A percentile compares a stretch with the other conserved stretches of the same genome.
Conservation (phyloP, 2,888 invertebrate species). For the Synergus umbraculus region DNA sequence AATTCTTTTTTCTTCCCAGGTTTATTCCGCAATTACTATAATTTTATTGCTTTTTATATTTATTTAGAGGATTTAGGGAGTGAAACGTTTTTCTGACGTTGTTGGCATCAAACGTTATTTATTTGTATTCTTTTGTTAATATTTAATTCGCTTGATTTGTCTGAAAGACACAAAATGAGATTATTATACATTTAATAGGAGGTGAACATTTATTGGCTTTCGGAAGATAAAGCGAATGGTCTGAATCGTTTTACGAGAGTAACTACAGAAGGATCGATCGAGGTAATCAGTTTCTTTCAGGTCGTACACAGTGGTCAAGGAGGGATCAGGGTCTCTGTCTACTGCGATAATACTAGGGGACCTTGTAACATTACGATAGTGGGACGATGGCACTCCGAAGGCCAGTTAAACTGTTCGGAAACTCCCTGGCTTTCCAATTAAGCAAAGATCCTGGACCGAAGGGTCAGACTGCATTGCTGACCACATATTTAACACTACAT, state of each 20-base stretch:
- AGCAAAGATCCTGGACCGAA: conserved; percentile 72
- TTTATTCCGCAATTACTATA: too few relatives aligned
- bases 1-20: too few relatives aligned
- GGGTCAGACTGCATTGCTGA: conserved; percentile 68
- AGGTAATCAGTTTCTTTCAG: conserved; percentile 58
- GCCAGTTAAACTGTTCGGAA: conserved; percentile 77
- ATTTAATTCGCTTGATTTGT: background rate
- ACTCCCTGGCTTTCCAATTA: conserved; percentile 77
- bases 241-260: conserved; percentile 37
- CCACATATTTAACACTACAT: conserved; percentile 77
- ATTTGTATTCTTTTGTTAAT: too few relatives aligned
- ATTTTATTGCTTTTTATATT: too few relatives aligned
- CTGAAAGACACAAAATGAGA: background rate
- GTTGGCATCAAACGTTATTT: too few relatives aligned
- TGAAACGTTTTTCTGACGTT: too few relatives aligned
- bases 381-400: conserved; percentile 70
- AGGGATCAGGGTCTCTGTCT: conserved; percentile 59
- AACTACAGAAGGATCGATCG: conserved; percentile 33
- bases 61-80: too few relatives aligned
- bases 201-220: background rate
- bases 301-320: conserved; percentile 52
- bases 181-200: background rate
- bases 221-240: conserved; percentile 7
- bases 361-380: conserved; percentile 60
- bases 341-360: conserved; percentile 64